These are phyloP conservation scores for Papilio polyxenes DNA, from an alignment of 1,140 invertebrate genomes.

Conservation along the genomic window DNA sequence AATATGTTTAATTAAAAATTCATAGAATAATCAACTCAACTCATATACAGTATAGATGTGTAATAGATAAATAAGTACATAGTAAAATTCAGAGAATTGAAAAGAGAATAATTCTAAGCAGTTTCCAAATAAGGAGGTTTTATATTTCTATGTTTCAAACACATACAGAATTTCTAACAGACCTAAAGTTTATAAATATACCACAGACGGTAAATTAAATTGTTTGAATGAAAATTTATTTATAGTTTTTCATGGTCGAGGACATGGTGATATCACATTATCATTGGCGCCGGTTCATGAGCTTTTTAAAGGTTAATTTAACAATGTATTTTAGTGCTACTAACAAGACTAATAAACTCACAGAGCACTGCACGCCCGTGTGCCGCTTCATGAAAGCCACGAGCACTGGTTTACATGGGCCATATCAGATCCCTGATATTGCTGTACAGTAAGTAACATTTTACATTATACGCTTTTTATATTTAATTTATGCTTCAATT, in stretches of 20 bases:
- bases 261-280: constrained; percentile 24
- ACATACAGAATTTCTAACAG: neutral
- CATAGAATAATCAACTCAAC: neutral
- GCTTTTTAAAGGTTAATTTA: constrained; percentile 37
- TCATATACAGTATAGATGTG: neutral
- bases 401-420: constrained; percentile 60
- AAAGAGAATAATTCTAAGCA: no score
- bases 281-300: constrained; percentile 19
- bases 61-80: neutral
- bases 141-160: neutral
- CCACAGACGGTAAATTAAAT: neutral
- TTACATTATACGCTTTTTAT: neutral
- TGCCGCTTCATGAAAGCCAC: constrained; percentile 80
- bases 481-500: neutral
- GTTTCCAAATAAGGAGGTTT: neutral
- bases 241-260: constrained; percentile 9
- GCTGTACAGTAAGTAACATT: constrained; percentile 76
- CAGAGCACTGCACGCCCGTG: constrained; percentile 79
- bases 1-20: neutral
- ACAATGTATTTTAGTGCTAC: constrained; percentile 44
- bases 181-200: neutral
- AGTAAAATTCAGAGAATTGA: no score
- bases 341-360: constrained; percentile 66
- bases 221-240: neutral
- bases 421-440: constrained; percentile 74